Percentiles rank a stretch among this genome's conserved stretches.
Conservation (phyloP, 1,140 invertebrate genomes). For the Platyscapa corneri region DNA sequence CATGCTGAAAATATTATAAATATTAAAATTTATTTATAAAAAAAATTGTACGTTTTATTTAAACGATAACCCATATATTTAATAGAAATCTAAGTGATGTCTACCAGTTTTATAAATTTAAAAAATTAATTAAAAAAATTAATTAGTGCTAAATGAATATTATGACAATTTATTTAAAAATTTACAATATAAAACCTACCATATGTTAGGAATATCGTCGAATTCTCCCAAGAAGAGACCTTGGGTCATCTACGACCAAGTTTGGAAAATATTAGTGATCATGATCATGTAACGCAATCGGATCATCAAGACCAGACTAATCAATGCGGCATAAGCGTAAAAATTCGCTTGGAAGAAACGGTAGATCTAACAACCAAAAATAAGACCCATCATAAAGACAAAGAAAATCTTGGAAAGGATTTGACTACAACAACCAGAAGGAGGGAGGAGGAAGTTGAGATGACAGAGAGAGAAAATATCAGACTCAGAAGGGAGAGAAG, state of each 20-base stretch:
- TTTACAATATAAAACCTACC: not conserved
- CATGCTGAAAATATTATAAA: too few relatives aligned
- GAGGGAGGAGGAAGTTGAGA: slow-evolving; percentile 66
- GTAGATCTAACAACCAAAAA: slow-evolving; percentile 69
- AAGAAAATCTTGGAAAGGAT: slow-evolving; percentile 72
- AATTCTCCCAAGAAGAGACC: slow-evolving; percentile 57
- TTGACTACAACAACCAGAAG: slow-evolving; percentile 66
- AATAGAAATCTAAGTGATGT: not conserved
- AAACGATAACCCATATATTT: not conserved
- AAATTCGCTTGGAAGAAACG: slow-evolving; percentile 68
- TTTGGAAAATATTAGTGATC: slow-evolving; percentile 67
- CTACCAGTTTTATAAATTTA: not conserved
- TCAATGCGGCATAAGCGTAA: slow-evolving; percentile 63
- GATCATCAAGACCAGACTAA: slow-evolving; percentile 39
- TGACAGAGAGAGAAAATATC: slow-evolving; percentile 60
- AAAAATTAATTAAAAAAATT: not conserved
- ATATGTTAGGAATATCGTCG: slow-evolving; percentile 47
- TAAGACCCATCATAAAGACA: slow-evolving; percentile 61
- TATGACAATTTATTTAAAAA: not conserved
- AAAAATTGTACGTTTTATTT: too few relatives aligned
- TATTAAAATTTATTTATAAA: too few relatives aligned
- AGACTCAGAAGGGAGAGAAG: slow-evolving; percentile 67
- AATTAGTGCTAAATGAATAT: not conserved
- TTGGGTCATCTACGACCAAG: slow-evolving; percentile 65
- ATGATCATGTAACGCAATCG: slow-evolving; percentile 5